Evolutionary conservation across 2,888 invertebrate species (phyloP), one percentile per base, ranked within the genome.

Genomic region (Heteromyza rotundicornis): DNA sequence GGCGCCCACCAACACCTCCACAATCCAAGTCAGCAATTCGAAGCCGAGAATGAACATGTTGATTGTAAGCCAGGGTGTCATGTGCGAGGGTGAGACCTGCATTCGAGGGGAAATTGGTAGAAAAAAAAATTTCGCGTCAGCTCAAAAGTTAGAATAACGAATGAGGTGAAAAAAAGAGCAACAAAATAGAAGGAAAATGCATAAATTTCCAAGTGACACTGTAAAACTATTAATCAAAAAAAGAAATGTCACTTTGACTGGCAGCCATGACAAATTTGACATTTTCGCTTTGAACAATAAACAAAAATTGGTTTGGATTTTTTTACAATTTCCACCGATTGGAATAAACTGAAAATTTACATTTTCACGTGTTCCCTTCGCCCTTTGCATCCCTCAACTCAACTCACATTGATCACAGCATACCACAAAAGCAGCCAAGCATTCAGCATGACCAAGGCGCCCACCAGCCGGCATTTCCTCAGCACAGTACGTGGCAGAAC

Each of bases 11-110:
- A 75, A 35, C 12, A 73, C 56, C 59, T 72, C 75, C 1, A 68
- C 56, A 44, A 70, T 49, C 72, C 74, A 78, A 2, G 71, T 65
- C 54, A 73, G 50, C 47, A 75, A 53, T 60, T 78, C 76, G 14
- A 70, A 60, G n/a, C 57, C 59, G 57, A 74, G 63, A 22, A 69
- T 65, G 47, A 70, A 64, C 47, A 65, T 68, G 62, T 73, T 74
- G 44, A 74, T 68, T 20, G 65, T 70, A 16, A 77, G 50, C 73
- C 74, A 78, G 3, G 70, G 68, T 24, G 71, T 66, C 64, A 79
- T 74, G 24, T 70, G 60, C 19, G 66, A 53, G 1, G 77, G 77
- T n/a, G 72, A 69, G 17, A 75, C 72, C 78, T 78, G 55, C 2
- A 47, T 16, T 2, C 10, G 3, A 44, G 16, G 47, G 17, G 27